A percentile compares a stretch with the other conserved stretches of the same genome.
Conservation (phyloP, 2,888 invertebrate genomes). For the Melanophora roralis region DNA sequence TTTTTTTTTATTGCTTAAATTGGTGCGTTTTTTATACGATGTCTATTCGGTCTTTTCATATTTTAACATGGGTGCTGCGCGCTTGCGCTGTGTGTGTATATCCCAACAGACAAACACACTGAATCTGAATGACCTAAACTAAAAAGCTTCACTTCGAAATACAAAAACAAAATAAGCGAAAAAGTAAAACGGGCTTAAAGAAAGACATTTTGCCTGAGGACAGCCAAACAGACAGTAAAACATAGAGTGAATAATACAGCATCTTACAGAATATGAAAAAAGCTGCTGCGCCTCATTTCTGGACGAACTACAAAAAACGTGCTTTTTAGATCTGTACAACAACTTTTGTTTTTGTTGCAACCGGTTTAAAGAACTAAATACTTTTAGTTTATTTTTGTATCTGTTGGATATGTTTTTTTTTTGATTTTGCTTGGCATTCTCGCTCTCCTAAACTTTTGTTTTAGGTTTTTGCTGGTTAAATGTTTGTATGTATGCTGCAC, state of each 20-base stretch:
- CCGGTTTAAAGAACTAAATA: constrained; percentile 60
- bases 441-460: constrained; percentile 12
- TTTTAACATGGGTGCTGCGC: constrained; percentile 2
- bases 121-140: constrained; percentile 7
- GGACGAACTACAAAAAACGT: constrained; percentile 28
- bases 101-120: background rate
- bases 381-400: constrained; percentile 47
- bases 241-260: constrained; percentile 7
- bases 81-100: constrained; percentile 12
- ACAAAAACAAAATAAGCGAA: background rate
- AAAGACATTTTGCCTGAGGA: background rate
- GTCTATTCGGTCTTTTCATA: background rate
- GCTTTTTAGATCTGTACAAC: constrained; percentile 36
- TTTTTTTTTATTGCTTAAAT: constrained; percentile 30
- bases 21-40: background rate
- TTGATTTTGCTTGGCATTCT: background rate
- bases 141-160: constrained; percentile 37
- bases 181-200: background rate
- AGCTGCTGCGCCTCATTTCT: constrained; percentile 24
- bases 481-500: constrained; percentile 32
- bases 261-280: constrained; percentile 29
- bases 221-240: background rate
- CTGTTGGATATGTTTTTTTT: constrained; percentile 17
- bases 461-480: constrained; percentile 11
- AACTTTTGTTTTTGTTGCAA: constrained; percentile 63